Conservation (phyloP, 1,140 invertebrate species). For the Alviniconcha marisindica region DNA sequence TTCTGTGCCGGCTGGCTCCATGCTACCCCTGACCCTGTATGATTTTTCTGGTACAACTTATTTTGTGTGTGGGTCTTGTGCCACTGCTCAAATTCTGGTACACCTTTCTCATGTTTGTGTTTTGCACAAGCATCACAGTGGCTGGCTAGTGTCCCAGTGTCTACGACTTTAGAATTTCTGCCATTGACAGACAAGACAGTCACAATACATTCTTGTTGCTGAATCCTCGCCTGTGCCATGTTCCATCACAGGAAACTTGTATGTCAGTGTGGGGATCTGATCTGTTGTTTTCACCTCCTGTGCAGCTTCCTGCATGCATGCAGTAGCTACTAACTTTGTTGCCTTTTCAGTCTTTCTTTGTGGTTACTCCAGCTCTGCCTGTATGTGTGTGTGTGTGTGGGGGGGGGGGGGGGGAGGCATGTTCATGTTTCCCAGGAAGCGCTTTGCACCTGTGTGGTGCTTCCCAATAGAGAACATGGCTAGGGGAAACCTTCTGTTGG, state of each 20-base stretch:
- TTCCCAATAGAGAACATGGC: slow-evolving; percentile 32
- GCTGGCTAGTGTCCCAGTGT: background rate
- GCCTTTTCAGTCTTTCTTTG: slow-evolving; percentile 3
- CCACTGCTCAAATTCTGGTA: background rate
- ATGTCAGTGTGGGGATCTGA: background rate
- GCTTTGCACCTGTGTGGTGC: background rate
- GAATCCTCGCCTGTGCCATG: slow-evolving; percentile 39
- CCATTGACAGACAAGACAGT: slow-evolving; percentile 21
- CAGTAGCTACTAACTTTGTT: background rate
- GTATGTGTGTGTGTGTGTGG: no score
- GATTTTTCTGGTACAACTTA: slow-evolving; percentile 6
- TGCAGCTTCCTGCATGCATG: background rate
- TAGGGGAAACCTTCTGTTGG: slow-evolving; percentile 27
- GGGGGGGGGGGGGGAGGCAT: slow-evolving; percentile 25
- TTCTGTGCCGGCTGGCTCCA: slow-evolving; percentile 37
- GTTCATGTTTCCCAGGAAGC: slow-evolving; percentile 30
- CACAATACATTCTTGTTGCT: slow-evolving; percentile 25
- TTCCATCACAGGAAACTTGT: slow-evolving; percentile 30
- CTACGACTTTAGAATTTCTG: slow-evolving; percentile 31
- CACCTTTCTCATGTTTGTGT: background rate
- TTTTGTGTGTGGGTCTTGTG: background rate
- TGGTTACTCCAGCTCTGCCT: background rate
- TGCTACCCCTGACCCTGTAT: slow-evolving; percentile 18
- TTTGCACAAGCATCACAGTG: slow-evolving; percentile 25
- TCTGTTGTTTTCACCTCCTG: background rate